Evolutionary conservation across 2,797 vertebrate genomes (phyloP).

Genomic region (Muraenolepis orangiensis): DNA sequence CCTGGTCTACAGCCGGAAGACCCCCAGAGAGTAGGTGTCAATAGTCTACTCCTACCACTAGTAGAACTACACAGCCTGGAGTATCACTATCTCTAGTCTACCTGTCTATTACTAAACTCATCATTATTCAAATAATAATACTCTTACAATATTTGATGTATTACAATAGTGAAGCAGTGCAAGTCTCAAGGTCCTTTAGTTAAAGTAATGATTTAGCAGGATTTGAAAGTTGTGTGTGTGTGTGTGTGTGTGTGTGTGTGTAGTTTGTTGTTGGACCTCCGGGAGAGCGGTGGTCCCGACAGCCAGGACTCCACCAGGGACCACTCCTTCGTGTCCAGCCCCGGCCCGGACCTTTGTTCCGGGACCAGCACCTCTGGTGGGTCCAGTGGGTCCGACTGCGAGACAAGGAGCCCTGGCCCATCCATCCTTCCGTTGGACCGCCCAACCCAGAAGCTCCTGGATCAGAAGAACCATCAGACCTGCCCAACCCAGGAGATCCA

Average conservation of each 20-base stretch:
- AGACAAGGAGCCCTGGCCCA: slow-evolving; percentile 28
- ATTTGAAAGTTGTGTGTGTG: neutral
- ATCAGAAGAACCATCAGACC: slow-evolving; percentile 18
- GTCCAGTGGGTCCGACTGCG: slow-evolving; percentile 61
- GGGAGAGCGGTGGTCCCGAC: slow-evolving; percentile 55
- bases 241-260: neutral
- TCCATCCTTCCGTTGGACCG: slow-evolving; percentile 30
- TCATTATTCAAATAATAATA: too few species aligned
- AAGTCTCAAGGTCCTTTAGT: too few species aligned
- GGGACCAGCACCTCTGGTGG: slow-evolving; percentile 58
- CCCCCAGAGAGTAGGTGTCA: slow-evolving; percentile 79
- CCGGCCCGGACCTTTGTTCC: slow-evolving; percentile 51
- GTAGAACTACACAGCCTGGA: neutral
- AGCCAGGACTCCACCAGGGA: slow-evolving; percentile 73
- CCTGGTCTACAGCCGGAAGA: slow-evolving; percentile 50
- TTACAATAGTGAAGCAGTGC: too few species aligned
- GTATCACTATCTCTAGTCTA: neutral
- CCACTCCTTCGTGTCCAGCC: slow-evolving; percentile 64
- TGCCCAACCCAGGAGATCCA: neutral
- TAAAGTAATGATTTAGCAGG: too few species aligned
- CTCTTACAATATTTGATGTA: too few species aligned
- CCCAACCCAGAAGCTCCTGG: slow-evolving; percentile 9
- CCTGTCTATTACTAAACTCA: too few species aligned
- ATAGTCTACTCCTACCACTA: neutral
- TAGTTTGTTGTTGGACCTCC: neutral